Conservation (phyloP, 2,113 vertebrate genomes). For the Melanerpes formicivorus region DNA sequence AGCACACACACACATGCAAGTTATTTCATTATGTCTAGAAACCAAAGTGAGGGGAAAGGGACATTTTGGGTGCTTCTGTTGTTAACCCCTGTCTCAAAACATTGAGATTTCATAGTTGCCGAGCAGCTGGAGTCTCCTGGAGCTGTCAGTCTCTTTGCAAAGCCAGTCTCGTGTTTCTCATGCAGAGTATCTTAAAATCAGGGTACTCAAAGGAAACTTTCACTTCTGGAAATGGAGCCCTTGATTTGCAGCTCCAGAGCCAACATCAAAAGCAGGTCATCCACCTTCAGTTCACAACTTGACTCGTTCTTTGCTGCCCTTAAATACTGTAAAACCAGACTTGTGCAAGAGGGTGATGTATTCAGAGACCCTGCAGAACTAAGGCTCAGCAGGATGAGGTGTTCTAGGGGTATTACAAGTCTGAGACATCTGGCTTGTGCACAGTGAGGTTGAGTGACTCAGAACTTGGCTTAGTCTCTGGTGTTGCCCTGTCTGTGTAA, state of each 20-base stretch:
- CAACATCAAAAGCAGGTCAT: neutral
- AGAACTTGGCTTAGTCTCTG: neutral
- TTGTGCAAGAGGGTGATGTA: neutral
- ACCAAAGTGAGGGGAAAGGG: neutral
- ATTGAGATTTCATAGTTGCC: neutral
- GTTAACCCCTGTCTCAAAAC: neutral
- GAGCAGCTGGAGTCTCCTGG: neutral
- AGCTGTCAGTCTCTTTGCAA: neutral
- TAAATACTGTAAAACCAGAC: neutral
- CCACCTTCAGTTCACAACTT: neutral
- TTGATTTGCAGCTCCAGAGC: neutral
- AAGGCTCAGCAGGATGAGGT: neutral
- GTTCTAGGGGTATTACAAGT: neutral
- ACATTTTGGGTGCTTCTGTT: neutral
- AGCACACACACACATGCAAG: neutral
- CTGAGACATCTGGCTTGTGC: constrained; percentile 5
- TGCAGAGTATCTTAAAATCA: neutral
- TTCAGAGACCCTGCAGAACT: neutral
- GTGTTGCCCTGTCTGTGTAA: neutral
- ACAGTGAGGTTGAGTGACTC: neutral
- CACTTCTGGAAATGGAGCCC: neutral
- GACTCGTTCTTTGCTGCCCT: neutral
- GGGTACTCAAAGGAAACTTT: neutral
- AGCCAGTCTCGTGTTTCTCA: neutral
- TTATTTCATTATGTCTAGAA: neutral